Conservation (phyloP, 1,140 invertebrate genomes). For the Drosophila bipectinata region DNA sequence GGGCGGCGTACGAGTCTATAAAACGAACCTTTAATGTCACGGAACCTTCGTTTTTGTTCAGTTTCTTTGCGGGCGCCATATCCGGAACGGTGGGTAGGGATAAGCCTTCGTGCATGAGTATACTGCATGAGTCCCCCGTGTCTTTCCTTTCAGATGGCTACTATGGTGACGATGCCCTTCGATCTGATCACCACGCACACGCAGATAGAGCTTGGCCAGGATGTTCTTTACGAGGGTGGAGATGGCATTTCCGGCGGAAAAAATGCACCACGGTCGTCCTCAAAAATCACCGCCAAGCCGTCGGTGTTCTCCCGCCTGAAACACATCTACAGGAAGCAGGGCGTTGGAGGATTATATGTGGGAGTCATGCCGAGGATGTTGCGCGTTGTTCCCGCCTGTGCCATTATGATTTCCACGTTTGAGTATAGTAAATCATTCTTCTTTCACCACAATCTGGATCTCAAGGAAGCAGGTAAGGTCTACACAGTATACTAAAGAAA, state of each 20-base stretch:
- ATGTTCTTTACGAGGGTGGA: slow-evolving; percentile 86
- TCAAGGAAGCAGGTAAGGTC: slow-evolving; percentile 51
- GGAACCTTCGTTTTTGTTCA: slow-evolving; percentile 90
- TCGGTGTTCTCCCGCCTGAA: slow-evolving; percentile 85
- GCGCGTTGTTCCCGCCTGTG: slow-evolving; percentile 98
- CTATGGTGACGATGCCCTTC: slow-evolving; percentile 96
- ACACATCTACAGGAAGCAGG: slow-evolving; percentile 89
- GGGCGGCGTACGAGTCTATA: slow-evolving; percentile 95
- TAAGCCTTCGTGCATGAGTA: background rate
- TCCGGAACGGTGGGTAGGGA: slow-evolving; percentile 92
- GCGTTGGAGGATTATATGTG: slow-evolving; percentile 90
- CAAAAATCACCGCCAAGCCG: slow-evolving; percentile 5
- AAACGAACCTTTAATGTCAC: slow-evolving; percentile 87
- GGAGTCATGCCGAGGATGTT: slow-evolving; percentile 94
- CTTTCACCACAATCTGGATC: slow-evolving; percentile 85
- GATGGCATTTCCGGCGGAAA: background rate
- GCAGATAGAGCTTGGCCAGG: slow-evolving; percentile 98
- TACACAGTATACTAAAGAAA: background rate
- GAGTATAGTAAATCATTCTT: slow-evolving; percentile 97
- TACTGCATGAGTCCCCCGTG: background rate
- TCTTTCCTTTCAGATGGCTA: slow-evolving; percentile 89
- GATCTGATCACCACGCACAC: slow-evolving; percentile 99
- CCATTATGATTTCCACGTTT: slow-evolving; percentile 98
- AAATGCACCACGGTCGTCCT: background rate
- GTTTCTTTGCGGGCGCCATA: slow-evolving; percentile 93